A percentile compares a stretch with the other conserved stretches of the same genome.
Evolutionary conservation across 2,113 vertebrate genomes (phyloP).

Genomic region (Podilymbus podiceps): DNA sequence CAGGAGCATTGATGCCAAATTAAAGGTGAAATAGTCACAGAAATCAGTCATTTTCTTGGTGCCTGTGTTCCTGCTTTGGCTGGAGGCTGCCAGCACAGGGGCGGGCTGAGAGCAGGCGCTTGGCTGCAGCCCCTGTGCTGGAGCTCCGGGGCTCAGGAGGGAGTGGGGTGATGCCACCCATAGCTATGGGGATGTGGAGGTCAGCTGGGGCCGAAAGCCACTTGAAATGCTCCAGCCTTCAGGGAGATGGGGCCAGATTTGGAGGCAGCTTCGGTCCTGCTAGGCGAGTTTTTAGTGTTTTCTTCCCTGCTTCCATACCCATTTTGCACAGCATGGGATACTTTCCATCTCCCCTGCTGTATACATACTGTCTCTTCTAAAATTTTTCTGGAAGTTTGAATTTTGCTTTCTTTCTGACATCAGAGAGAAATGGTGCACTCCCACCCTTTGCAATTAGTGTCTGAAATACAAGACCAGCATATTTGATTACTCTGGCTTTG

Average conservation of each 20-base stretch:
- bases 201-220: neutral
- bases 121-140: rapidly evolving
- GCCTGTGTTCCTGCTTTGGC: neutral
- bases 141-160: neutral
- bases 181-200: neutral
- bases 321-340: neutral
- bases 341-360: neutral
- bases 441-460: neutral
- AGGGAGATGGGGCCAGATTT: neutral
- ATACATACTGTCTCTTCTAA: neutral
- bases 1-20: neutral
- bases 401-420: neutral
- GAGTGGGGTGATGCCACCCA: neutral
- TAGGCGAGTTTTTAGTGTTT: neutral
- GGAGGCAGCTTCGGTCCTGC: neutral
- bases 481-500: neutral
- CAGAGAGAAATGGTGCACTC: neutral
- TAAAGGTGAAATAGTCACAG: neutral
- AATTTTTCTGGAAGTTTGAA: neutral
- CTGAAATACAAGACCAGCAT: neutral
- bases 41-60: neutral
- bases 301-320: neutral
- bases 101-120: neutral
- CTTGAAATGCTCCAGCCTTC: neutral
- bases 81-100: neutral